These are phyloP conservation scores for Venturia canescens DNA, from an alignment of 1,140 invertebrate species.

Conservation along the genomic window DNA sequence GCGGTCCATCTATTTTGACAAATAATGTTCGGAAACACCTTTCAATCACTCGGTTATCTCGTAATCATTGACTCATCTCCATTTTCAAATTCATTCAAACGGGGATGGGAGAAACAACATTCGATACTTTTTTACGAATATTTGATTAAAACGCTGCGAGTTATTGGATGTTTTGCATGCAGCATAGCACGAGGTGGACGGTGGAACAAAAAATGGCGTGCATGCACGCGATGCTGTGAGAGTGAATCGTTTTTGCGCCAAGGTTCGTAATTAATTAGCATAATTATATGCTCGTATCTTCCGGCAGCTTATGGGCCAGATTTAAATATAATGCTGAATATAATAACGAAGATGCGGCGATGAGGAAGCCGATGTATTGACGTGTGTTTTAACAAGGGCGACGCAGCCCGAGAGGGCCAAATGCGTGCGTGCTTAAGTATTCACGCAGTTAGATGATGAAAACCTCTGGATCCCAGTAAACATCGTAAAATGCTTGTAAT, in stretches of 20 bases:
- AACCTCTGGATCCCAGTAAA: constrained; percentile 50
- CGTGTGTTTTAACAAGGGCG: constrained; percentile 21
- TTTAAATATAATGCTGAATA: neutral
- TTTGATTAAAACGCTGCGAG: too few species aligned
- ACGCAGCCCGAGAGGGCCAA: neutral
- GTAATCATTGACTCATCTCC: neutral
- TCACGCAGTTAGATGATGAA: constrained; percentile 26
- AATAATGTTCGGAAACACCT: neutral
- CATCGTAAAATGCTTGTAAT: constrained; percentile 60
- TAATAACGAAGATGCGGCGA: neutral
- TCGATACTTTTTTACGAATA: too few species aligned
- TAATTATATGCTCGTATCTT: constrained; percentile 32
- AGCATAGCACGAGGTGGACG: too few species aligned
- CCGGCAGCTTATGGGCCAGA: neutral
- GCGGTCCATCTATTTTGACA: neutral
- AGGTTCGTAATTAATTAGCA: constrained; percentile 30
- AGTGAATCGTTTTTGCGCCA: too few species aligned
- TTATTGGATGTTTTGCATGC: too few species aligned
- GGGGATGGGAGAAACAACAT: too few species aligned
- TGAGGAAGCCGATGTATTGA: constrained; percentile 27
- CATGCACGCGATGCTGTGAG: too few species aligned
- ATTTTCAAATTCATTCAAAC: neutral
- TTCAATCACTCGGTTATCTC: neutral
- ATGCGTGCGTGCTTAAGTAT: neutral
- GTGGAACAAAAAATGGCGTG: too few species aligned